A percentile compares a stretch with the other conserved stretches of the same genome.
Evolutionary conservation across 2,888 invertebrate species (phyloP).

Genomic region (Phrixothrix hirtus): DNA sequence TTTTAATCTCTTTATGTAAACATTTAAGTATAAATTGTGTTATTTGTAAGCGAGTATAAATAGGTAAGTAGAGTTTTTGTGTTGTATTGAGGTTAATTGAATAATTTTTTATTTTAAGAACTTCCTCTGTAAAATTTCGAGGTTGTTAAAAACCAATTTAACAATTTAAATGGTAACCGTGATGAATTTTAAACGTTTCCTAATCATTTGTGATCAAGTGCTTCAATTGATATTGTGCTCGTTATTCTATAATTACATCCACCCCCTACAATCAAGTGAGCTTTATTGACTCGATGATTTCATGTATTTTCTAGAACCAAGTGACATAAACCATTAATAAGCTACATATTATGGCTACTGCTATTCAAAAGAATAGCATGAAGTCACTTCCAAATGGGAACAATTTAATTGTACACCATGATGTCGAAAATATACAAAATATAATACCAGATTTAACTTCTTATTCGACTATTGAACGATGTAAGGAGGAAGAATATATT

Average conservation of each 20-base stretch:
- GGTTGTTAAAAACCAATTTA: slow-evolving; percentile 2
- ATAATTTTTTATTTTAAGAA: slow-evolving; percentile 30
- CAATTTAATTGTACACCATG: slow-evolving; percentile 47
- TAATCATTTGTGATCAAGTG: not conserved
- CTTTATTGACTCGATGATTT: slow-evolving; percentile 20
- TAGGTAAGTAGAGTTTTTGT: slow-evolving; percentile 9
- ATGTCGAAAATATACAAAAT: slow-evolving; percentile 58
- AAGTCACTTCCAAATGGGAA: slow-evolving; percentile 73
- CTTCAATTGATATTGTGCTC: not conserved
- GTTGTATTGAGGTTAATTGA: slow-evolving; percentile 33
- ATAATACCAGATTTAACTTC: slow-evolving; percentile 44
- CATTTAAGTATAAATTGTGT: not conserved
- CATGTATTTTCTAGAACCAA: slow-evolving; percentile 23
- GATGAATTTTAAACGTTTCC: slow-evolving; percentile 2
- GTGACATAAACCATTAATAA: slow-evolving; percentile 2
- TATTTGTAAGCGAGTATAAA: not conserved
- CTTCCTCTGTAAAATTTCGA: slow-evolving; percentile 30
- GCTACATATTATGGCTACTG: slow-evolving; percentile 70
- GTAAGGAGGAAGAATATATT: slow-evolving; percentile 36
- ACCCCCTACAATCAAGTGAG: slow-evolving; percentile 16
- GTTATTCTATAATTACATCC: slow-evolving; percentile 8
- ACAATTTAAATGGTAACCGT: not conserved
- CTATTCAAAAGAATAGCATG: slow-evolving; percentile 82
- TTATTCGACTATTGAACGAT: slow-evolving; percentile 54
- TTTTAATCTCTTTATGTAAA: not conserved